Conservation (phyloP, 2,888 invertebrate species). For the Aelia acuminata region DNA sequence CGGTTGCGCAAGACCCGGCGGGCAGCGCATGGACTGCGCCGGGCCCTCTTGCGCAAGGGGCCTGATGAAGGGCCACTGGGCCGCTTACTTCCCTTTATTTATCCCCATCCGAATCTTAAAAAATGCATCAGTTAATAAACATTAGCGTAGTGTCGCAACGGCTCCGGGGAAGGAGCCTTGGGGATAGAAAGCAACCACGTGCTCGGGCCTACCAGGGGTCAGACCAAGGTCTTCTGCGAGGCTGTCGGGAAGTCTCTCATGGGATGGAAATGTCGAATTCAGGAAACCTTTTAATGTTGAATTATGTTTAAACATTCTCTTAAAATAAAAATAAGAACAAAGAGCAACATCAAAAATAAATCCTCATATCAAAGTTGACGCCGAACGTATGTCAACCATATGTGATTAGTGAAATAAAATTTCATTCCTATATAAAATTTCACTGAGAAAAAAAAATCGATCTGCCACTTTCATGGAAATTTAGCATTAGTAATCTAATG, state of each 20-base stretch:
- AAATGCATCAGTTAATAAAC: slow-evolving; percentile 36
- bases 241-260: slow-evolving; percentile 10
- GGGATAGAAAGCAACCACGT: slow-evolving; percentile 42
- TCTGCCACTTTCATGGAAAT: no score
- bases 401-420: no score
- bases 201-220: slow-evolving; percentile 26
- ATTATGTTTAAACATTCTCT: no score
- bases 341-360: no score
- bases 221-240: not conserved
- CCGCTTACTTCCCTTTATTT: slow-evolving; percentile 15
- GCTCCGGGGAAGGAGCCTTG: not conserved
- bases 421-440: no score
- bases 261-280: not conserved
- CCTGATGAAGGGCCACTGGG: not conserved
- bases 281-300: not conserved
- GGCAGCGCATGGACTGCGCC: not conserved
- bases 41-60: not conserved
- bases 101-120: slow-evolving; percentile 3
- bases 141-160: slow-evolving; percentile 22
- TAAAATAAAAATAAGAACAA: no score
- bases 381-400: no score
- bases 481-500: no score
- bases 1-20: not conserved
- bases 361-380: no score
- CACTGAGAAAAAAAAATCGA: no score